Evolutionary conservation across 1,140 invertebrate genomes (phyloP).

Genomic region (Leptonema lineaticorne): DNA sequence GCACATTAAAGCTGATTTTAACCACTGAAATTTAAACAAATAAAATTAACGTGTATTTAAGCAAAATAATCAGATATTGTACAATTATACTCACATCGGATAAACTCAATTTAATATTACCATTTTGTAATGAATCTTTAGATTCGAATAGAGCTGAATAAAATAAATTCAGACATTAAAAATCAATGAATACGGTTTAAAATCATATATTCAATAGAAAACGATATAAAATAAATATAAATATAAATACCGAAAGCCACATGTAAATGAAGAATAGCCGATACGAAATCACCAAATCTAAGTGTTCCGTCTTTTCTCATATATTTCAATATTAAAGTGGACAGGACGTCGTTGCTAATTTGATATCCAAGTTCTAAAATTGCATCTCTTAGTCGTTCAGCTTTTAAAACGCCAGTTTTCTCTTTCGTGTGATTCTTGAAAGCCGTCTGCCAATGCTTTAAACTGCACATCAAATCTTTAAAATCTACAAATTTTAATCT

Average conservation of each 20-base stretch:
- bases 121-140: slow-evolving; percentile 81
- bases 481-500: slow-evolving; percentile 84
- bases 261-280: slow-evolving; percentile 83
- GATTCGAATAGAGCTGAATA: slow-evolving; percentile 74
- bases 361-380: slow-evolving; percentile 85
- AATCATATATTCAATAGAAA: not conserved
- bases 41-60: slow-evolving; percentile 34
- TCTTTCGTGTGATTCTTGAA: slow-evolving; percentile 91
- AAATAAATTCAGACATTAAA: slow-evolving; percentile 28
- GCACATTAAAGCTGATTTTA: slow-evolving; percentile 73
- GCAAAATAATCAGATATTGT: no score
- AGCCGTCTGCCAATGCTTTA: slow-evolving; percentile 88
- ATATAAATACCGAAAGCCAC: slow-evolving; percentile 78
- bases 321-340: slow-evolving; percentile 79
- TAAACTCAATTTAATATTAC: slow-evolving; percentile 76
- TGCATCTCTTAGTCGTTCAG: slow-evolving; percentile 82
- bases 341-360: slow-evolving; percentile 79
- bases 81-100: slow-evolving; percentile 64
- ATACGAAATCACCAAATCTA: slow-evolving; percentile 91
- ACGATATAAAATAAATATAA: slow-evolving; percentile 34
- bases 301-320: slow-evolving; percentile 92
- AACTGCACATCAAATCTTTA: slow-evolving; percentile 88
- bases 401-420: slow-evolving; percentile 85
- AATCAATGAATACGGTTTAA: slow-evolving; percentile 3
- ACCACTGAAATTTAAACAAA: slow-evolving; percentile 68